Conservation (phyloP, 2,888 invertebrate genomes). For the Protophormia terraenovae region DNA sequence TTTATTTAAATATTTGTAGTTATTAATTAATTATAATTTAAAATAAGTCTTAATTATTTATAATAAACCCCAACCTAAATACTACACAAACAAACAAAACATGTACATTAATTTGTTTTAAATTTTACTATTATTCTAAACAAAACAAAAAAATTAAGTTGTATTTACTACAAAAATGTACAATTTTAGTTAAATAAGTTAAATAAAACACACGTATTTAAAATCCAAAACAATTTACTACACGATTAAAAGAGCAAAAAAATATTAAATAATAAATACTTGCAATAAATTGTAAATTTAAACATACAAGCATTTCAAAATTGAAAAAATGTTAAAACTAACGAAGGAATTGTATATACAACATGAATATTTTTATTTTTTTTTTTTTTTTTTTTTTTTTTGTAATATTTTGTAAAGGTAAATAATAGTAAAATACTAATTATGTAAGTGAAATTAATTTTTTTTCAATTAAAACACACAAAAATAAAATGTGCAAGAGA, state of each 20-base stretch:
- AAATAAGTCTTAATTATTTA: constrained; percentile 33
- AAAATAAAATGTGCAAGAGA: not conserved
- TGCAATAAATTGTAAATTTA: not conserved
- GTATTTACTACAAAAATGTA: not conserved
- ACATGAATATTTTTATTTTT: not conserved
- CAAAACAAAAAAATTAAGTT: not conserved
- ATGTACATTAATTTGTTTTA: constrained; percentile 30
- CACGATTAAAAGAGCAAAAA: not conserved
- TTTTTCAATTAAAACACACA: not conserved
- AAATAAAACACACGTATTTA: not conserved
- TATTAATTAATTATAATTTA: constrained; percentile 37
- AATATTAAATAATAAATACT: constrained; percentile 2
- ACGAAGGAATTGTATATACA: not conserved
- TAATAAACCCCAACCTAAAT: not conserved
- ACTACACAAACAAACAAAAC: constrained; percentile 15
- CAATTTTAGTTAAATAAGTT: constrained; percentile 1
- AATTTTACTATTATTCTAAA: not conserved
- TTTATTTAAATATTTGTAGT: constrained; percentile 52
- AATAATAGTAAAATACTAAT: constrained; percentile 13
- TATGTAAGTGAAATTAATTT: constrained; percentile 1
- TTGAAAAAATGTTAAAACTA: not conserved
- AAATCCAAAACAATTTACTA: constrained; percentile 22
- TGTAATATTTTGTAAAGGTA: not conserved
- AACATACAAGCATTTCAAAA: not conserved
- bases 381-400: too few species aligned